Evolutionary conservation across 2,888 invertebrate species (phyloP), one percentile per base, ranked within the genome.

Genomic region (Saturnia japonica): DNA sequence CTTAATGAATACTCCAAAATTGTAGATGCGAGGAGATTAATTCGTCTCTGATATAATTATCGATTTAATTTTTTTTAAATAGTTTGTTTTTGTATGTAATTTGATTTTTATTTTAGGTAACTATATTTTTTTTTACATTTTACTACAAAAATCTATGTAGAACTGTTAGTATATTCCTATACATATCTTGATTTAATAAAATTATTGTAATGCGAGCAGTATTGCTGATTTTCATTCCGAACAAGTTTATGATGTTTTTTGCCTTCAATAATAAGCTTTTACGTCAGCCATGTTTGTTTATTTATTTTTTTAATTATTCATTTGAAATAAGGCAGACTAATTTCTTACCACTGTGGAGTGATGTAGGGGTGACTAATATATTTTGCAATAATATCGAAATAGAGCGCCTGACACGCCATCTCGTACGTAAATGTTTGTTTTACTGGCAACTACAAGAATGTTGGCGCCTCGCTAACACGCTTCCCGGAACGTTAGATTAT

Each of bases 401-500:
- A 64, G 40, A 40, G 69, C 62, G 67, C 42, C 76, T 73, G 74
- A 69, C 73, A 28, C 75, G 71, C 73, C 76, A 72, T 72, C 64
- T 71, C 68, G 69, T 74, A 72, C 79, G 19, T 1, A 60, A 28
- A 28, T 28, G 81, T 82, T 82, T 82, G 80, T 77, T 77, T 80
- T 76, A 71, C 72, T 71, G 68, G 70, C 64, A 16, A 64, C 64
- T 71, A 74, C 71, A 73, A 77, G 76, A 80, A 78, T 78, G 75
- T 77, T 81, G 82, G 82, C 82, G 82, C 82, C 82, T 70, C 64
- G 42, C 57, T 66, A 70, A 75, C 74, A 64, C 73, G 73, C 70
- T 82, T 82, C 82, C 75, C 73, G 74, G 82, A 82, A 82, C 74
- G 73, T 77, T 72, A 74, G 70, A 71, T 71, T 69, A 73, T 78